These are phyloP conservation scores for Phymatocera aterrima DNA, from an alignment of 2,888 invertebrate species.

Conservation along the genomic window DNA sequence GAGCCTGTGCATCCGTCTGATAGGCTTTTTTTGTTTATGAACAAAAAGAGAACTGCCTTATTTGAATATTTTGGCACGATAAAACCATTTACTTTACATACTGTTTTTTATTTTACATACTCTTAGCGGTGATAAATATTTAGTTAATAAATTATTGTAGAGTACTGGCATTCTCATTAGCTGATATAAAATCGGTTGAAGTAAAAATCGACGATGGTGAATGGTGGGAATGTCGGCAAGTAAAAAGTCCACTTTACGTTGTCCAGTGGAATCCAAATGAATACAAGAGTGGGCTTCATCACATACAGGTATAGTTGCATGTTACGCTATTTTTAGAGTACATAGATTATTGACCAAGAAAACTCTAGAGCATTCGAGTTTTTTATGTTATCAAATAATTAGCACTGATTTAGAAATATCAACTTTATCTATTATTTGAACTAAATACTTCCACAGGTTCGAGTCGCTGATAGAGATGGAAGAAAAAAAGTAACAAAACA, in stretches of 20 bases:
- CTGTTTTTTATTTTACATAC: background rate
- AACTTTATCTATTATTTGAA: background rate
- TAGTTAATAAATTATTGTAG: slow-evolving; percentile 74
- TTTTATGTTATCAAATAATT: background rate
- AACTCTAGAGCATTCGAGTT: background rate
- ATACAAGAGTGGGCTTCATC: slow-evolving; percentile 82
- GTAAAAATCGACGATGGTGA: slow-evolving; percentile 81
- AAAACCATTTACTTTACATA: background rate
- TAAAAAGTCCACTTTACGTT: slow-evolving; percentile 84
- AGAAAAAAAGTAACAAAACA: slow-evolving; percentile 79
- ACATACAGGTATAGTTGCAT: slow-evolving; percentile 76
- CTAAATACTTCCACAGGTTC: slow-evolving; percentile 74
- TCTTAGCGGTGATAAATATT: background rate
- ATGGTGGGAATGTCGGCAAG: slow-evolving; percentile 80
- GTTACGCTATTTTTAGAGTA: slow-evolving; percentile 34
- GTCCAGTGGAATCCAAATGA: slow-evolving; percentile 83
- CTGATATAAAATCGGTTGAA: slow-evolving; percentile 80
- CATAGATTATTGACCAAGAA: background rate
- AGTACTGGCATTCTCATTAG: slow-evolving; percentile 86
- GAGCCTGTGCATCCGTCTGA: background rate
- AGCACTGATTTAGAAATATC: background rate
- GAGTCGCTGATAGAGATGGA: slow-evolving; percentile 78
- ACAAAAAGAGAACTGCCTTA: background rate
- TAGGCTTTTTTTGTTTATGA: background rate
- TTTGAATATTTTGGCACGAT: too few relatives aligned